Evolutionary conservation across 1,140 invertebrate species (phyloP), one percentile per base, ranked within the genome.

Genomic region (Pseudomyrmex concolor): DNA sequence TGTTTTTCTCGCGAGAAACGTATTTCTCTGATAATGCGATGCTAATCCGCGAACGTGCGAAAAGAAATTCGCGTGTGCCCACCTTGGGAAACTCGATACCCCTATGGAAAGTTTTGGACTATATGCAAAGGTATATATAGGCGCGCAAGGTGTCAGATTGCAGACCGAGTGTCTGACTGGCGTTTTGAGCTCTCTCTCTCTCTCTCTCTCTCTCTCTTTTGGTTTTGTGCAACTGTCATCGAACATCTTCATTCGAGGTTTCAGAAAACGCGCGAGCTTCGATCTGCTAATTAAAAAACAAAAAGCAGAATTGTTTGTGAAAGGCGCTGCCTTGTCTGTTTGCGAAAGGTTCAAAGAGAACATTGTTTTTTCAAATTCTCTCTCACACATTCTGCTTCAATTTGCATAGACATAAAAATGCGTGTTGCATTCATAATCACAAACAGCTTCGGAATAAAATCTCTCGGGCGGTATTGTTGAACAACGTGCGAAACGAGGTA

Each of bases 41-140:
- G 88, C 83, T 90, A 91, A 91, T 91, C 89, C 89, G 77, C 84
- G 74, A 68, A 81, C 59, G 81, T 88, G 86, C 45, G 51, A 73
- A 73, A 64, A 45, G 34, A 62, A 71, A 81, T 88, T 77, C 86
- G 78, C 78, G 78, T 54, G 78, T 57, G 50, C 34, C 22, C 71
- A 74, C 66, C 64, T 60, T 71, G 66, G 51, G 22, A 80, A 34
- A 34, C 34, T 34, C 34, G 34, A 80, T 48, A 25, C 2, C 2
- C 2, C 0, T 25, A 9, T 25, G 54, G 19, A 25, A 57, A 10
- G 76, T 60, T 59, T 34, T 34, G 34, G 34, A 5, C 34, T 34
- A 3, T 34, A 3, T 3, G 25, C 34, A 34, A 5, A 34, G 34
- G 34, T 34, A 70, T 48, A 54, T 34, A 70, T 48, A 54, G 54